A percentile compares a stretch with the other conserved stretches of the same genome.
Conservation (phyloP, 2,888 invertebrate species). For the Paralinhomoeus sp. region DNA sequence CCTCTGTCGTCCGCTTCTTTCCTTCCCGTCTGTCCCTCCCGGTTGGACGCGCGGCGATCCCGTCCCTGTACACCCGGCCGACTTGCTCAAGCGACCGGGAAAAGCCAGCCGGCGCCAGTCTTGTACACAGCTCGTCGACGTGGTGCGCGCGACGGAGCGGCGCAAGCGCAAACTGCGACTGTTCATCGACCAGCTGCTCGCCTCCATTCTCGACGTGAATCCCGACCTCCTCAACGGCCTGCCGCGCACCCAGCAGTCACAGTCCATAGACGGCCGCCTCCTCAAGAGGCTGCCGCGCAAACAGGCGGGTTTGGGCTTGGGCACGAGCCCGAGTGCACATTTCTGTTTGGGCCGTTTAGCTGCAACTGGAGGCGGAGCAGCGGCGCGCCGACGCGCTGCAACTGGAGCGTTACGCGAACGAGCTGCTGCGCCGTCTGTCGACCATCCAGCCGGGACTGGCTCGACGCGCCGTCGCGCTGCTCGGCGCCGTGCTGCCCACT, state of each 20-base stretch:
- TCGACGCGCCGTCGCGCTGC: background rate
- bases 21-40: no score
- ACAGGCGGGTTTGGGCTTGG: slow-evolving; percentile 1
- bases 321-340: no score
- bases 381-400: no score
- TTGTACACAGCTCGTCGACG: background rate
- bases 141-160: slow-evolving; percentile 1
- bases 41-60: no score
- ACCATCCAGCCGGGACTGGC: background rate
- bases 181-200: slow-evolving; percentile 2
- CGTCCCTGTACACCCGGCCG: no score
- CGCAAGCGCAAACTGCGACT: background rate
- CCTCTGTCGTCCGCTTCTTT: no score
- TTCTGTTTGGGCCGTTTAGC: no score
- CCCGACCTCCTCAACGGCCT: slow-evolving; percentile 2
- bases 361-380: no score
- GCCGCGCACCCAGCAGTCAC: background rate
- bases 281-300: background rate
- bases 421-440: background rate
- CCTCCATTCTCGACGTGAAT: slow-evolving; percentile 1
- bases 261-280: background rate
- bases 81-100: no score
- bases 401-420: background rate
- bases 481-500: no score
- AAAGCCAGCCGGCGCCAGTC: no score